Evolutionary conservation across 2,888 invertebrate genomes (phyloP), one percentile per base, ranked within the genome.

Genomic region (Caenorhabditis afra): DNA sequence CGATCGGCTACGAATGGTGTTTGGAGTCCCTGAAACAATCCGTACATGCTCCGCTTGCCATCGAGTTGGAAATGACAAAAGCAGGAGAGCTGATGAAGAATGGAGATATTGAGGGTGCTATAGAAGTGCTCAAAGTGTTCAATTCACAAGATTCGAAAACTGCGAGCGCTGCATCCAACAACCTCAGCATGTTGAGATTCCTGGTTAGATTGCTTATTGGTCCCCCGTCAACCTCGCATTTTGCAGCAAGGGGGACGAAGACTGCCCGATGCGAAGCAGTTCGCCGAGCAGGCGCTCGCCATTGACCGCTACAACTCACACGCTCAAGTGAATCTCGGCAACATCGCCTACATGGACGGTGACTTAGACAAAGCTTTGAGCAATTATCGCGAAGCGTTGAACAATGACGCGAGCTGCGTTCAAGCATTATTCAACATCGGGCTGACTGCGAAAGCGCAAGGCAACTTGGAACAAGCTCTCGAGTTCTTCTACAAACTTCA

Each of bases 1-100:
- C 91, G 44, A 91, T 90, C 41, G 93, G 92, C 57, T 93, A 92
- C 88, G 92, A 92, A 81, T 93, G 93, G 97, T 98, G 98, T 91
- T 95, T 97, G 64, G 96, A 96, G 86, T 94, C 95, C 22, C 94
- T 98, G 61, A 95, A 96, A 90, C 94, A 87, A 55, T 96, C 97
- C n/a, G 94, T 93, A 90, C 95, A 94, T 87, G 93, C 94, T 44
- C 93, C 93, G 90, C 92, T 95, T 82, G 96, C 95, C 50, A 94
- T 94, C 86, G 97, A 95, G 92, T 92, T 96, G 83, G 96, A 96
- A 91, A 94, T 96, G 81, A 95, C 95, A 91, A 96, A 96, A 91
- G 84, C 84, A n/a, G 84, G 81, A 12, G 84, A 84, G 14, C 41
- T 84, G 53, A 74, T 84, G 57, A 77, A 80, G 12, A 78, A 57